Percentiles rank a stretch among this genome's conserved stretches.
phyloP scores from a whole-genome alignment of 2,888 invertebrate species.

The Leistus spinibarbis region DNA sequence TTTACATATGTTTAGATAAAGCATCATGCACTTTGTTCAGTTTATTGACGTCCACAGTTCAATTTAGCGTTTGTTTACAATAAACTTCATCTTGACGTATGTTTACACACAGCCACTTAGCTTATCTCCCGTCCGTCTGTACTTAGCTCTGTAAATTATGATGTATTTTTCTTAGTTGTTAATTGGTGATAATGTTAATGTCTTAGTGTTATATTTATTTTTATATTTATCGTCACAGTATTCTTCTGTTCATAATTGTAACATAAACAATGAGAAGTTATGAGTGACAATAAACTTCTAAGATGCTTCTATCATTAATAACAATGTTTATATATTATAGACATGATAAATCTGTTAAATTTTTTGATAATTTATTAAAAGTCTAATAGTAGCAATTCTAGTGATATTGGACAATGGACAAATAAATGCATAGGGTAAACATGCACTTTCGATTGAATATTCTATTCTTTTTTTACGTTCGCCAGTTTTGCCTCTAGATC shows the following conservation, averaged over 20 bases:
- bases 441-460: no score
- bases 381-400: no score
- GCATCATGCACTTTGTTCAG: conserved; percentile 20
- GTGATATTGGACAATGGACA: no score
- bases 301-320: no score
- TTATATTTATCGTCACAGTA: neutral
- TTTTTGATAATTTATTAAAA: no score
- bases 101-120: conserved; percentile 20
- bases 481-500: no score
- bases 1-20: conserved; percentile 31
- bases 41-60: conserved; percentile 30
- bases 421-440: no score
- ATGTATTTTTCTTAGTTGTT: neutral
- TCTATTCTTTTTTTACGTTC: no score
- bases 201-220: neutral
- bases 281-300: conserved; percentile 11
- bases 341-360: no score
- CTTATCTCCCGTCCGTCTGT: conserved; percentile 6
- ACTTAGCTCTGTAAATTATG: neutral
- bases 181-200: neutral
- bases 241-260: neutral
- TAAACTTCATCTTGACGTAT: conserved; percentile 23
- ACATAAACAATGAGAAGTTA: neutral
- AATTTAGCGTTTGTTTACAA: conserved; percentile 23
- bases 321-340: no score